Evolutionary conservation across 1,140 invertebrate species (phyloP).

Genomic region (Thalassaphorura encarpata): DNA sequence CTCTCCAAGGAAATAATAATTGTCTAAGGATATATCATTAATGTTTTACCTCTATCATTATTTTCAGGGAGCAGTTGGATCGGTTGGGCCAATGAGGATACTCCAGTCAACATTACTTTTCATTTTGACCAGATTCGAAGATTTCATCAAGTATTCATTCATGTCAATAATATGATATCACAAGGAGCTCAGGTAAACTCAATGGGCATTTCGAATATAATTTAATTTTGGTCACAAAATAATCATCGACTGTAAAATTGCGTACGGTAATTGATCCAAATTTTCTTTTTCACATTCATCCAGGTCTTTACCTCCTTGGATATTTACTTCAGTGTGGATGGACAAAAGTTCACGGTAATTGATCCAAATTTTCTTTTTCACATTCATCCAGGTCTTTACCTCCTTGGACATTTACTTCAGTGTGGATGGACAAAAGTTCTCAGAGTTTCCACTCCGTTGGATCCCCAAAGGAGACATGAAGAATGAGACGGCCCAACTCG

Average conservation of each 20-base stretch:
- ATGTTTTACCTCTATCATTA: not conserved
- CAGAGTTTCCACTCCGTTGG: slow-evolving; percentile 25
- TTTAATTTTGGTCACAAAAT: too few species aligned
- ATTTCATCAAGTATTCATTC: slow-evolving; percentile 28
- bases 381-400: slow-evolving; percentile 26
- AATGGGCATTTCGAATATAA: too few species aligned
- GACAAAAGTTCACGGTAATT: not conserved
- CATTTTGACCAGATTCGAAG: slow-evolving; percentile 31
- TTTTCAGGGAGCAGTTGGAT: slow-evolving; percentile 30
- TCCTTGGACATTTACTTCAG: slow-evolving; percentile 30
- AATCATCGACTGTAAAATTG: not conserved
- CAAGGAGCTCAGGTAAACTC: slow-evolving; percentile 31
- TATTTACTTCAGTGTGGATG: slow-evolving; percentile 3
- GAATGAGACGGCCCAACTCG: slow-evolving; percentile 26
- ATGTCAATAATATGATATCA: slow-evolving; percentile 33
- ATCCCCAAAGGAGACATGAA: slow-evolving; percentile 26
- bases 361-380: not conserved
- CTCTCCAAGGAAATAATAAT: not conserved
- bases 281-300: not conserved
- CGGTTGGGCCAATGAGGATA: slow-evolving; percentile 26
- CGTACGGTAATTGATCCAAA: not conserved
- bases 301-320: slow-evolving; percentile 30
- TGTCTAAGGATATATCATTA: not conserved
- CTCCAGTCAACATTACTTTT: slow-evolving; percentile 28
- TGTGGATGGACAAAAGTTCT: slow-evolving; percentile 30